Evolutionary conservation across 2,113 vertebrate genomes (phyloP).

Genomic region (Charadrius vociferus): DNA sequence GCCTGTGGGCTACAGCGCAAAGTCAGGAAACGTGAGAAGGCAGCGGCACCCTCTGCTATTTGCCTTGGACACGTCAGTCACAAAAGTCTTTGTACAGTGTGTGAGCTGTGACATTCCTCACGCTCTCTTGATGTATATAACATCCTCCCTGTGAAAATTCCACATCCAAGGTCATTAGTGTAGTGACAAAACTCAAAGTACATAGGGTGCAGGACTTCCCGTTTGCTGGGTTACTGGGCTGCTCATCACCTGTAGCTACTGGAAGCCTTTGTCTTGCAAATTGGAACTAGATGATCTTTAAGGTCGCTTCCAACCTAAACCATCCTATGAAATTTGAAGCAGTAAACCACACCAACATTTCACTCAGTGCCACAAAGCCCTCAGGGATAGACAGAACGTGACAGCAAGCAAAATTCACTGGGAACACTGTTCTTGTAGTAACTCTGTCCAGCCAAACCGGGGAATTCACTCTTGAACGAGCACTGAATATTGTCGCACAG

Average conservation of each 20-base stretch:
- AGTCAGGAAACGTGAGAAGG: not conserved
- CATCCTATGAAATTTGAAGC: not conserved
- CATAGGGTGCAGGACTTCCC: not conserved
- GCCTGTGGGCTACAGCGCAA: no score
- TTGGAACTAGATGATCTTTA: no score
- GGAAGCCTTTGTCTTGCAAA: not conserved
- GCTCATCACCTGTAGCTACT: not conserved
- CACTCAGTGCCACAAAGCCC: not conserved
- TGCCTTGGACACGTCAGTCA: not conserved
- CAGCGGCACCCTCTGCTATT: not conserved
- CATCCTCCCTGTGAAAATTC: not conserved
- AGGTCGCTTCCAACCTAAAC: no score
- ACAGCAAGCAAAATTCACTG: not conserved
- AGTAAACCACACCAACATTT: not conserved
- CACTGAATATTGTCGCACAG: not conserved
- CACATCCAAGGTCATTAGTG: fast-evolving
- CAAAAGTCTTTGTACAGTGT: not conserved
- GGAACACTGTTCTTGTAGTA: not conserved
- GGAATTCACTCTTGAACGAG: not conserved
- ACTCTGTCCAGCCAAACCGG: not conserved
- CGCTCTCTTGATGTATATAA: not conserved
- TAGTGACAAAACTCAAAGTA: not conserved
- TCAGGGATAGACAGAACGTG: not conserved
- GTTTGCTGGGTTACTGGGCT: not conserved
- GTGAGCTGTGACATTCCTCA: not conserved